A percentile compares a stretch with the other conserved stretches of the same genome.
These are phyloP conservation scores for Girardia tigrina DNA, from an alignment of 2,888 invertebrate genomes.

Conservation along the genomic window DNA sequence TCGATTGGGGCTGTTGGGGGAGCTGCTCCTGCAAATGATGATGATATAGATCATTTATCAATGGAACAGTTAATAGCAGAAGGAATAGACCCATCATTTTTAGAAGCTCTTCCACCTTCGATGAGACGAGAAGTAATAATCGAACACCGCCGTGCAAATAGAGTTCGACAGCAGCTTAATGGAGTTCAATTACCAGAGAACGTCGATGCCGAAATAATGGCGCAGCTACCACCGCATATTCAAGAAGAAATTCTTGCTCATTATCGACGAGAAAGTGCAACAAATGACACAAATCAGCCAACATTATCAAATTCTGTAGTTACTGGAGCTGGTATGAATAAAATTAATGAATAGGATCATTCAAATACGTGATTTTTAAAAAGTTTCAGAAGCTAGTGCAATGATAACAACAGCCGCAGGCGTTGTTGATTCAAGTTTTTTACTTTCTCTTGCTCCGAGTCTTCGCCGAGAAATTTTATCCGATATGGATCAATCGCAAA, in stretches of 20 bases:
- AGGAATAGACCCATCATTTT: constrained; percentile 71
- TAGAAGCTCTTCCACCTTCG: constrained; percentile 72
- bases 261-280: constrained; percentile 15
- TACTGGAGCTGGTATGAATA: background rate
- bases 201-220: constrained; percentile 72
- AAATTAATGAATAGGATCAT: too few relatives aligned
- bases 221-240: constrained; percentile 69
- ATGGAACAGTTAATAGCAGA: constrained; percentile 15
- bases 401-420: background rate
- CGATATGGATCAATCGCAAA: constrained; percentile 78
- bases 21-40: background rate
- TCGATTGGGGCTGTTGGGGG: background rate
- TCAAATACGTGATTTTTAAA: too few relatives aligned
- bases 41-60: background rate
- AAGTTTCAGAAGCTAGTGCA: background rate
- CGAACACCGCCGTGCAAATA: constrained; percentile 62
- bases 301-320: background rate
- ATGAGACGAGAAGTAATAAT: constrained; percentile 73
- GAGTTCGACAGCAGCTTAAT: constrained; percentile 50
- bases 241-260: constrained; percentile 59
- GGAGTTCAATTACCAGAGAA: constrained; percentile 41
- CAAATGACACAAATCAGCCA: background rate
- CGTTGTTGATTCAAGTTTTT: constrained; percentile 52
- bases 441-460: constrained; percentile 65
- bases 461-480: constrained; percentile 69